Evolutionary conservation across 2,888 invertebrate genomes (phyloP), one percentile per base, ranked within the genome.

Genomic region (Aricia artaxerxes): DNA sequence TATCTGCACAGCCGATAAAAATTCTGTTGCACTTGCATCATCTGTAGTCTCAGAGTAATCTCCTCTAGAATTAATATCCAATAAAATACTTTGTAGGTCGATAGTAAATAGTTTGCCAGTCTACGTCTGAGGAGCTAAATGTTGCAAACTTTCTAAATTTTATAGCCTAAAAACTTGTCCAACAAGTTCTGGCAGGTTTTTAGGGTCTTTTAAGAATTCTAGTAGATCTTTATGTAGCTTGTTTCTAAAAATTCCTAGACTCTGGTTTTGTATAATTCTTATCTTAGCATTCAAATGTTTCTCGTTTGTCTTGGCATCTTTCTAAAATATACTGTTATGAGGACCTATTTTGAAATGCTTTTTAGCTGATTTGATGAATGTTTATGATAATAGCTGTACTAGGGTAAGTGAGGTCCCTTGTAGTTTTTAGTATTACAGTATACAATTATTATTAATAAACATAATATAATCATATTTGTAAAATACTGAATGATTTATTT

Each of bases 71-170:
- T 61, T 24, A n/a, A 7, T 61, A n/a, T 69, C 35, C 69, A 92
- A 92, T 93, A 91, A 90, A 92, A 92, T 93, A 86, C 89, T 92
- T 90, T 88, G 90, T 92, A 90, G 93, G 92, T 93, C 91, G 89
- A 89, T 90, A 92, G 85, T 84, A 85, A 86, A 85, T 85, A 87
- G 86, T 84, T 86, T 86, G 84, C 84, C 85, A 84, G 90, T 88
- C 90, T 91, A 90, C 88, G 89, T 88, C 88, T 90, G 86, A 91
- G 89, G 86, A 90, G 86, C 84, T 91, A 89, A 90, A 90, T 88
- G 88, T 90, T 89, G 90, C 84, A 86, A 87, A 93, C 93, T 93
- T 94, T 94, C 93, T 93, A 94, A 93, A 90, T 92, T 89, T 90
- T 90, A 90, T 90, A 85, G 84, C 89, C 53, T 76, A 76, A 75